A percentile compares a stretch with the other conserved stretches of the same genome.
Conservation (phyloP, 2,888 invertebrate genomes). For the Tenthredo livida region DNA sequence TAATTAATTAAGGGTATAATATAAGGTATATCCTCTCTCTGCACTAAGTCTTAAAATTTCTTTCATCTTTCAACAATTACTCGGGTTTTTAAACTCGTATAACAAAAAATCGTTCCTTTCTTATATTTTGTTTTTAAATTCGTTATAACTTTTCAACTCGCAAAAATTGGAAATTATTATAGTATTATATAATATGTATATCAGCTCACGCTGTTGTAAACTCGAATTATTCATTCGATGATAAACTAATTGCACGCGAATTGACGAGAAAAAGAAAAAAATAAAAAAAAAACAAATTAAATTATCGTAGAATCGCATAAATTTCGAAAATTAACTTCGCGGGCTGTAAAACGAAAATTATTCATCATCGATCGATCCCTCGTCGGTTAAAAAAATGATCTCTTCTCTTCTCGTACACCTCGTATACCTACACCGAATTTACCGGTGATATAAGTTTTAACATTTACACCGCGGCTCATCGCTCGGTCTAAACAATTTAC, state of each 20-base stretch:
- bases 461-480: not conserved
- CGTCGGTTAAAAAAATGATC: not conserved
- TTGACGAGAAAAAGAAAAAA: not conserved
- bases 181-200: not conserved
- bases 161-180: not conserved
- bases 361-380: not conserved
- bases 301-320: not conserved
- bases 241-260: not conserved
- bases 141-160: not conserved
- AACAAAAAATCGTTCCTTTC: not conserved
- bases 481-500: constrained; percentile 17
- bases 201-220: not conserved
- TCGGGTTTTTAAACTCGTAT: not conserved
- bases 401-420: not conserved
- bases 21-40: not conserved
- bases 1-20: not conserved
- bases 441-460: not conserved
- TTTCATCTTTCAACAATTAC: not conserved
- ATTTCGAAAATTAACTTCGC: not conserved
- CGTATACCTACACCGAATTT: not conserved
- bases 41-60: not conserved
- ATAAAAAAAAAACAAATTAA: not conserved
- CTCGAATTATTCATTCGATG: not conserved
- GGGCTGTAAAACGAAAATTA: not conserved
- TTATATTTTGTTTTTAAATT: not conserved